Percentiles rank a stretch among this genome's conserved stretches.
Conservation (phyloP, 2,888 invertebrate genomes). For the Trissoscelio sp. region DNA sequence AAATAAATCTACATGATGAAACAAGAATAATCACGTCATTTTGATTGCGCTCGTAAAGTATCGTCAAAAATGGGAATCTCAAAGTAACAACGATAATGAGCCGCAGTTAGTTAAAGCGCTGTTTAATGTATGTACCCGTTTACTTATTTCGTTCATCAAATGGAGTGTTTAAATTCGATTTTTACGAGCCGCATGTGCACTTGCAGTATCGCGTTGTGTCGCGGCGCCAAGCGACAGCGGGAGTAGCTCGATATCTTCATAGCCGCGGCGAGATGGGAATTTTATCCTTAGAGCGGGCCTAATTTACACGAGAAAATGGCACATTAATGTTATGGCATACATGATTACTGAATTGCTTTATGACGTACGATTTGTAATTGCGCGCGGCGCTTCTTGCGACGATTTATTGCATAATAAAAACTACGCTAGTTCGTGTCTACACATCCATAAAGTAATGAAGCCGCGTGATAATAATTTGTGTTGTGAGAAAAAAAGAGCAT, state of each 20-base stretch:
- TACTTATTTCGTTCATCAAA: constrained; percentile 1
- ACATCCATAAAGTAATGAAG: constrained; percentile 43
- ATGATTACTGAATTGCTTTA: constrained; percentile 47
- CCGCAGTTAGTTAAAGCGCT: neutral
- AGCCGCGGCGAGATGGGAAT: neutral
- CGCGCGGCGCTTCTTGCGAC: constrained; percentile 28
- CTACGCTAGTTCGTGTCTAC: constrained; percentile 30
- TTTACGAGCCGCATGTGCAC: constrained; percentile 1
- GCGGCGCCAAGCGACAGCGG: neutral
- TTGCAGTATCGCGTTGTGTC: constrained; percentile 16
- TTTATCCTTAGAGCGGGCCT: constrained; percentile 4
- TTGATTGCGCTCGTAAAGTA: constrained; percentile 7
- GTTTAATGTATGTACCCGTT: neutral
- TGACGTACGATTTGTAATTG: constrained; percentile 45
- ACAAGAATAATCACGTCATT: too few species aligned
- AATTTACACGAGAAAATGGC: constrained; percentile 31
- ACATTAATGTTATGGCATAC: constrained; percentile 38
- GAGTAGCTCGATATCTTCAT: neutral
- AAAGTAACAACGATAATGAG: neutral
- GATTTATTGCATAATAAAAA: constrained; percentile 53
- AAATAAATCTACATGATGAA: too few species aligned
- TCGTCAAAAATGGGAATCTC: neutral
- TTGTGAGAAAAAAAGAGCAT: constrained; percentile 10
- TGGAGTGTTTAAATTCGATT: constrained; percentile 4
- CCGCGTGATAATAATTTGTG: constrained; percentile 40